Base-by-base conservation (phyloP, 2,888 invertebrate species). In the Amorpha juglandis region DNA sequence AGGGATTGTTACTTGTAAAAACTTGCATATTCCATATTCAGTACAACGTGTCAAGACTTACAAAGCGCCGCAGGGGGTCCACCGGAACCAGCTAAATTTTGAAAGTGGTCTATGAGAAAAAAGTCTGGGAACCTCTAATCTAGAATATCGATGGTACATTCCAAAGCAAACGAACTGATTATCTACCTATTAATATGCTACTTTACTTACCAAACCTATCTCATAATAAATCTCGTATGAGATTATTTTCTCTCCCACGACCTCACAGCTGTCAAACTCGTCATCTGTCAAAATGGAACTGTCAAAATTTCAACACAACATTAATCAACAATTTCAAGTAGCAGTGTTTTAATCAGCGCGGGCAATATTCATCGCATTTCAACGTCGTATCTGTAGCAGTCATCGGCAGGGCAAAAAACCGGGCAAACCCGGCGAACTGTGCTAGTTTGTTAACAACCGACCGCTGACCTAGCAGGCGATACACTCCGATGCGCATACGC, bases 391-490 rank as follows among this genome's bases (percentile, higher is more conserved):
- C 47, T 16, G 9, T 52, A 47, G n/a, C 47, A 64, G 47, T 55
- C 27, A 33, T 55, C 55, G 55, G 71, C 68, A 66, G 67, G 52
- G 69, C 62, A 71, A 81, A 82, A 83, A 83, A 80, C 74, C 78
- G 75, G 68, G 77, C 72, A 72, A 74, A 79, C 71, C 82, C 85
- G 76, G 76, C 76, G 82, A 79, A 78, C 73, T 78, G 70, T 73
- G 74, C 79, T 86, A 82, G 87, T 82, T 74, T 69, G 78, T 78
- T n/a, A 86, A 85, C 84, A 86, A 87, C 79, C 76, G 79, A 78
- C 84, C 82, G 77, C 75, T 88, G 90, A 91, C 90, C 90, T 80
- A 86, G 78, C 82, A 84, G 88, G 86, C 87, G 91, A 89, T 87
- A 84, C 91, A 88, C 83, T 87, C 74, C 82, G 87, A 74, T 86